Evolutionary conservation across 2,888 invertebrate species (phyloP).

Genomic region (Phaonia tiefii): DNA sequence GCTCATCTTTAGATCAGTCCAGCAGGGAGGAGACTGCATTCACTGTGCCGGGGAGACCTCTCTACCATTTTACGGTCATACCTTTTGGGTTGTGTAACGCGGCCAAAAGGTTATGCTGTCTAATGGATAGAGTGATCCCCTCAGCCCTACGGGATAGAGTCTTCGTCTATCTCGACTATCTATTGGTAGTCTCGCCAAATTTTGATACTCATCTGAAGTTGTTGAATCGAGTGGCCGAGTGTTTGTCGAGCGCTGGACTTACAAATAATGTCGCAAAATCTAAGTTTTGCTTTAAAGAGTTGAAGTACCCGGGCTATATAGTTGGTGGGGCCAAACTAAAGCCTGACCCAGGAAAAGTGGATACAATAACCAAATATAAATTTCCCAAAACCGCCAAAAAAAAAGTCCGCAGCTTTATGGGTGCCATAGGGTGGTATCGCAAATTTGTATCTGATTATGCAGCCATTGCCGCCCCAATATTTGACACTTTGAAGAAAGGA

Average conservation of each 20-base stretch:
- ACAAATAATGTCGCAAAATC: constrained; percentile 11
- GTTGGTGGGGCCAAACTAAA: constrained; percentile 18
- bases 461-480: constrained; percentile 7
- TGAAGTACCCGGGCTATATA: constrained; percentile 7
- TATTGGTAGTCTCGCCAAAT: background rate
- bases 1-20: too few relatives aligned
- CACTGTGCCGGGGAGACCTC: background rate
- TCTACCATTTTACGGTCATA: too few relatives aligned
- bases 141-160: background rate
- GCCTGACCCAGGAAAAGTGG: too few relatives aligned
- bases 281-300: constrained; percentile 31
- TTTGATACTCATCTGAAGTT: background rate
- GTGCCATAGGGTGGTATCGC: background rate
- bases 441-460: too few relatives aligned
- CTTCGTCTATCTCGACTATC: background rate
- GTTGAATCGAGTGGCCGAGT: constrained; percentile 1
- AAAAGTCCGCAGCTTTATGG: constrained; percentile 21
- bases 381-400: background rate
- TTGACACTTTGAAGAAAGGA: background rate
- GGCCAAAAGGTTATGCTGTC: too few relatives aligned
- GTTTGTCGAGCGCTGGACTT: background rate
- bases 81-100: too few relatives aligned
- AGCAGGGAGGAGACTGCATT: too few relatives aligned
- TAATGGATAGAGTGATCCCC: too few relatives aligned
- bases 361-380: too few relatives aligned